Conservation (phyloP, 2,797 vertebrate genomes). For the Borostomias antarcticus region DNA sequence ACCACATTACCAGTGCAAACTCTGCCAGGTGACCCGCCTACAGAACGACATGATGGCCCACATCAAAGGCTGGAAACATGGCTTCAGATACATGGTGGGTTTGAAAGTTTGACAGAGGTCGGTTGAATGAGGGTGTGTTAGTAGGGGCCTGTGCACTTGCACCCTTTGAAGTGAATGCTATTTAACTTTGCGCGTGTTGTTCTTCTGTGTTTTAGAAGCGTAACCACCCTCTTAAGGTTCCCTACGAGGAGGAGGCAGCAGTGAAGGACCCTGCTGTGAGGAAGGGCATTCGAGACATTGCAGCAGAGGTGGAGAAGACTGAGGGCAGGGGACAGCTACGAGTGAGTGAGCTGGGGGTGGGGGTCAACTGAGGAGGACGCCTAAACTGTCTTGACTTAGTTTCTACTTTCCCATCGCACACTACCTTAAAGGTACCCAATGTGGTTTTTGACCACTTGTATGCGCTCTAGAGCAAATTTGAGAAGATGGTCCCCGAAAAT, state of each 20-base stretch:
- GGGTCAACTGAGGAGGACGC: not conserved
- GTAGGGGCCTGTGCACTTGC: not conserved
- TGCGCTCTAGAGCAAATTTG: no score
- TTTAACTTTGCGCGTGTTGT: not conserved
- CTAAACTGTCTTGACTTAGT: not conserved
- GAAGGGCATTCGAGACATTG: constrained; percentile 64
- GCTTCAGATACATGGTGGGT: constrained; percentile 76
- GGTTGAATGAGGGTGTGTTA: not conserved
- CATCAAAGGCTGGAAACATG: constrained; percentile 79
- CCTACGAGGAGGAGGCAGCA: constrained; percentile 64
- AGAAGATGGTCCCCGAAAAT: no score
- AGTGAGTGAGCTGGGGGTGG: constrained; percentile 46
- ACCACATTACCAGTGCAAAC: constrained; percentile 81
- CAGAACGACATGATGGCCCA: constrained; percentile 79
- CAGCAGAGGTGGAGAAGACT: constrained; percentile 66
- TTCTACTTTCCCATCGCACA: no score
- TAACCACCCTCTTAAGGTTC: constrained; percentile 63
- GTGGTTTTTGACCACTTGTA: no score
- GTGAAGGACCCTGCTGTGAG: constrained; percentile 66
- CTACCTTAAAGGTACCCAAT: no score
- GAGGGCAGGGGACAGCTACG: constrained; percentile 78
- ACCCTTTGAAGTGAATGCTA: not conserved
- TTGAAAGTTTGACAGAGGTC: not conserved
- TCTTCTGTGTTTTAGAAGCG: constrained; percentile 67
- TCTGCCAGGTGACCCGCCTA: constrained; percentile 71